These are phyloP conservation scores for Aricia agestis DNA, from an alignment of 1,140 invertebrate species.

Conservation along the genomic window DNA sequence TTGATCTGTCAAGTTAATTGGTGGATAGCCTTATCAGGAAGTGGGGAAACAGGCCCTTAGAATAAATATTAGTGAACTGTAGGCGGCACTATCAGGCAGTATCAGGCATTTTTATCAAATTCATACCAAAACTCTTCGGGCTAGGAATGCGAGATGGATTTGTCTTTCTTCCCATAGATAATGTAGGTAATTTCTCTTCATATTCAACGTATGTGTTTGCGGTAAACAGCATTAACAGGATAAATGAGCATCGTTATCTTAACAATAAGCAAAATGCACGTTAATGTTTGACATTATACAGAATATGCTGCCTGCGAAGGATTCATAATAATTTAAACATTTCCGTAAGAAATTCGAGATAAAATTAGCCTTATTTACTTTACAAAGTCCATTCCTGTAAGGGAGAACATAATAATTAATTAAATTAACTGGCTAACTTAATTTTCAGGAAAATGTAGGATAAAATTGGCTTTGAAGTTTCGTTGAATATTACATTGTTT, in stretches of 20 bases:
- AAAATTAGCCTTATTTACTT: background rate
- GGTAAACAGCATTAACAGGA: background rate
- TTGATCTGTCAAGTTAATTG: no score
- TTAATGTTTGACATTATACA: background rate
- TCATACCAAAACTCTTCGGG: background rate
- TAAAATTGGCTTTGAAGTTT: background rate
- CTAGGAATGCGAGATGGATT: background rate
- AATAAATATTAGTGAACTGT: no score
- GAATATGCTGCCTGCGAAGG: background rate
- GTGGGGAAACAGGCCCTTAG: no score
- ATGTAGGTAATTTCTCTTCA: background rate
- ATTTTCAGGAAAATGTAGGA: background rate
- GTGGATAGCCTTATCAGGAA: no score
- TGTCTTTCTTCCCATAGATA: background rate
- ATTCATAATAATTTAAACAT: background rate
- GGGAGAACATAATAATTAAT: background rate
- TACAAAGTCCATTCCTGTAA: background rate
- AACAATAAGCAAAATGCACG: background rate
- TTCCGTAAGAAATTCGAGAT: background rate
- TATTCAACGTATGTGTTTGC: background rate
- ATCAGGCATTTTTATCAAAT: background rate
- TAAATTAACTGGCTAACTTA: background rate
- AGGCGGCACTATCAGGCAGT: background rate
- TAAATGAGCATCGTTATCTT: background rate
- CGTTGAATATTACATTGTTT: slow-evolving; percentile 2